A percentile compares a stretch with the other conserved stretches of the same genome.
These are phyloP conservation scores for Oryzias curvinotus DNA, from an alignment of 2,113 vertebrate genomes.

Conservation along the genomic window DNA sequence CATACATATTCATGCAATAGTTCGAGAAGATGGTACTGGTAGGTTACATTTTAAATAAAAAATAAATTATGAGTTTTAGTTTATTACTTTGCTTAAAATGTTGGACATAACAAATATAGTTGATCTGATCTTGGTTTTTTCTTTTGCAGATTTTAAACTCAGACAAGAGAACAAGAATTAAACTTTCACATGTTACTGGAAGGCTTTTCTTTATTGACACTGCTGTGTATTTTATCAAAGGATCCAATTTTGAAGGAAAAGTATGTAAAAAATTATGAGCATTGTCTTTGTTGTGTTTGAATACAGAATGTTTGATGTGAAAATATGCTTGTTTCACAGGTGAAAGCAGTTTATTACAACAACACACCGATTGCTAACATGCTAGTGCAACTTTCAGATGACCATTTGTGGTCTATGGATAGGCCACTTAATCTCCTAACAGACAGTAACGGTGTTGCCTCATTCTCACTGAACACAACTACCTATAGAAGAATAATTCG, in stretches of 20 bases:
- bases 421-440: slow-evolving; percentile 65
- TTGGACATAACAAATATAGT: too few relatives aligned
- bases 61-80: too few relatives aligned
- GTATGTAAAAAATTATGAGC: slow-evolving; percentile 26
- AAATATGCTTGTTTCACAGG: slow-evolving; percentile 1
- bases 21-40: slow-evolving; percentile 73
- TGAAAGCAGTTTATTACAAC: slow-evolving; percentile 14
- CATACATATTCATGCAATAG: not conserved
- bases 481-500: not conserved
- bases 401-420: rapidly evolving
- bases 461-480: slow-evolving; percentile 56
- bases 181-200: slow-evolving; percentile 51
- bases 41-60: slow-evolving; percentile 1
- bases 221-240: slow-evolving; percentile 57
- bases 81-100: too few relatives aligned
- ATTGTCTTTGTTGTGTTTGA: not conserved
- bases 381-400: slow-evolving; percentile 1
- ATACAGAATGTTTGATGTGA: not conserved
- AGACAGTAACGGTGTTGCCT: slow-evolving; percentile 52
- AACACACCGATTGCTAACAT: not conserved
- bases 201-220: slow-evolving; percentile 60
- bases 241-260: slow-evolving; percentile 55
- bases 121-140: not conserved
- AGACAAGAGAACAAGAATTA: not conserved
- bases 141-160: slow-evolving; percentile 21